Evolutionary conservation across 2,888 invertebrate genomes (phyloP).

Genomic region (Ophion slaviceki): DNA sequence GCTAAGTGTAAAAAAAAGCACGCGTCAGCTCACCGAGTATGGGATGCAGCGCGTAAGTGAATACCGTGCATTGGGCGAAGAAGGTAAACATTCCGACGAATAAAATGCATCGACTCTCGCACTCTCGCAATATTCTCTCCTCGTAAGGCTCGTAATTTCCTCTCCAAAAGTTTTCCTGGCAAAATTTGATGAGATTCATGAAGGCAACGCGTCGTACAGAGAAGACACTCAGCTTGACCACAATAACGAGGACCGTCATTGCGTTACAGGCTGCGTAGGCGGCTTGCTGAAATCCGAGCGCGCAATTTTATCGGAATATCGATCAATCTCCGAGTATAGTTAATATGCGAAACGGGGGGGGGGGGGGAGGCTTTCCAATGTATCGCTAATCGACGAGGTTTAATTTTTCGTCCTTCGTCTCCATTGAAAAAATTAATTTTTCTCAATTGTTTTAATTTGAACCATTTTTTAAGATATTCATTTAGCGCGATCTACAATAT

Average conservation of each 20-base stretch:
- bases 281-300: conserved; percentile 50
- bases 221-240: conserved; percentile 57
- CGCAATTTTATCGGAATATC: background rate
- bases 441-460: too few species aligned
- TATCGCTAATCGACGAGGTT: too few species aligned
- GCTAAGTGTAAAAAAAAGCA: background rate
- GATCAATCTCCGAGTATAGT: background rate
- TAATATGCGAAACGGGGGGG: too few species aligned
- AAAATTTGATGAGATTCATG: conserved; percentile 59
- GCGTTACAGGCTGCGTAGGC: conserved; percentile 63
- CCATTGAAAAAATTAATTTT: too few species aligned
- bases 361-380: too few species aligned
- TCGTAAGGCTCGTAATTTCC: conserved; percentile 53
- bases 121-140: conserved; percentile 35
- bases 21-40: conserved; percentile 55
- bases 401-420: too few species aligned
- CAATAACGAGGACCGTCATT: conserved; percentile 62
- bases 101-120: conserved; percentile 55
- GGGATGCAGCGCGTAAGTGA: conserved; percentile 54
- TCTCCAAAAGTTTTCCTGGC: conserved; percentile 63
- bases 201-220: conserved; percentile 53
- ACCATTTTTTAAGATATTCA: too few species aligned
- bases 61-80: conserved; percentile 64
- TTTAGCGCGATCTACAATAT: too few species aligned
- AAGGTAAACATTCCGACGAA: conserved; percentile 61